Evolutionary conservation across 2,113 vertebrate species (phyloP).

Genomic region (Lamprotornis superbus): DNA sequence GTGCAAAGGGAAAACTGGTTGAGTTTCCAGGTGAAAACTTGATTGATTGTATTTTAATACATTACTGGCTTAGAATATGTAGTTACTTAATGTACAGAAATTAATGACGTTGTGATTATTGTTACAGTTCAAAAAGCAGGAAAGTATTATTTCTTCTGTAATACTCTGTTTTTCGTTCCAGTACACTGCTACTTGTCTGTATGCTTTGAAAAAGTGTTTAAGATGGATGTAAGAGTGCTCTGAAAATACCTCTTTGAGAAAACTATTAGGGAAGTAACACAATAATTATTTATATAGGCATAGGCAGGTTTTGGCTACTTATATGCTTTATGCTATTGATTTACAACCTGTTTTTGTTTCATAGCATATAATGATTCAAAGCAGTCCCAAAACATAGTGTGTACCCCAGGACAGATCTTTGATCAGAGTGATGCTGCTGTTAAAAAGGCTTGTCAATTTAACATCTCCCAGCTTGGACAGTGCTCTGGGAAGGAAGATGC

Average conservation of each 20-base stretch:
- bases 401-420: conserved; percentile 72
- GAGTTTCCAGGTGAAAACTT: not conserved
- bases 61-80: not conserved
- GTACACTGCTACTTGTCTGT: not conserved
- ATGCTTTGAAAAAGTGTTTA: not conserved
- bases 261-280: not conserved
- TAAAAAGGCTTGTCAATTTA: conserved; percentile 86
- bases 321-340: not conserved
- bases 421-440: conserved; percentile 67
- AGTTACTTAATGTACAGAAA: not conserved
- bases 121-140: not conserved
- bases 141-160: not conserved
- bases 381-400: conserved; percentile 81
- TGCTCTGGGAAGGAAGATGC: conserved; percentile 85
- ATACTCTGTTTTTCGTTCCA: not conserved
- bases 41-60: not conserved
- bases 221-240: not conserved
- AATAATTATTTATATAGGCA: not conserved
- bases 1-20: not conserved
- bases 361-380: conserved; percentile 82
- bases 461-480: conserved; percentile 71
- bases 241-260: not conserved
- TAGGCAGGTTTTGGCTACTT: not conserved
- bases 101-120: not conserved
- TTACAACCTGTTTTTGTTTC: conserved; percentile 50